Percentiles rank a stretch among this genome's conserved stretches.
Evolutionary conservation across 1,140 invertebrate species (phyloP).

Genomic region (Apis florea): DNA sequence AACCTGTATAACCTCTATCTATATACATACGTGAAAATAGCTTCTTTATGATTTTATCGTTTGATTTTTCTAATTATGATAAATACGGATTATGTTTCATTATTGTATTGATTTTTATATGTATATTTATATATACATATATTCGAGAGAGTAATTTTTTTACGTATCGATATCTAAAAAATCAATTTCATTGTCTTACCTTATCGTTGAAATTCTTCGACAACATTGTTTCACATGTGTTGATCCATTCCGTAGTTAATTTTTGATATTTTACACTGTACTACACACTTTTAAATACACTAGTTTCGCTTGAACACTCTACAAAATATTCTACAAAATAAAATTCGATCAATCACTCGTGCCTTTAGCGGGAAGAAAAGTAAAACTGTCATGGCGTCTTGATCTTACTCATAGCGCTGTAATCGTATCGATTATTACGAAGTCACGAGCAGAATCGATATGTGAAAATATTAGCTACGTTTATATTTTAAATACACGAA

Average conservation of each 20-base stretch:
- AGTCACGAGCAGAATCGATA: neutral
- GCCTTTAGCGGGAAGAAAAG: neutral
- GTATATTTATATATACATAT: too few relatives aligned
- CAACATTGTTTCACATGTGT: neutral
- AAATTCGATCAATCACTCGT: neutral
- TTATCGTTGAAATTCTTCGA: neutral
- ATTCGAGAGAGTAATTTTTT: too few relatives aligned
- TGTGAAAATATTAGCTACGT: neutral
- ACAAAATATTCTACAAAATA: neutral
- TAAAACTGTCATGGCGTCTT: too few relatives aligned
- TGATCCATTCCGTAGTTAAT: neutral
- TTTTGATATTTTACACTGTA: neutral
- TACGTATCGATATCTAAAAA: neutral
- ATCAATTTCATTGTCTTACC: neutral
- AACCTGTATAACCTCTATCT: too few relatives aligned
- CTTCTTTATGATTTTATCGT: too few relatives aligned
- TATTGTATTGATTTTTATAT: too few relatives aligned
- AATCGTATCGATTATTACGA: neutral
- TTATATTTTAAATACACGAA: neutral
- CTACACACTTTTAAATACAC: neutral
- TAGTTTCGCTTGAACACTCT: neutral
- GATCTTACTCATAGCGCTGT: neutral
- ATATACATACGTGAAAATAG: too few relatives aligned
- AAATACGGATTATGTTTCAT: too few relatives aligned
- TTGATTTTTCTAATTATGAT: too few relatives aligned